phyloP scores from a whole-genome alignment of 2,888 invertebrate species.

The Macrosiphum euphorbiae region DNA sequence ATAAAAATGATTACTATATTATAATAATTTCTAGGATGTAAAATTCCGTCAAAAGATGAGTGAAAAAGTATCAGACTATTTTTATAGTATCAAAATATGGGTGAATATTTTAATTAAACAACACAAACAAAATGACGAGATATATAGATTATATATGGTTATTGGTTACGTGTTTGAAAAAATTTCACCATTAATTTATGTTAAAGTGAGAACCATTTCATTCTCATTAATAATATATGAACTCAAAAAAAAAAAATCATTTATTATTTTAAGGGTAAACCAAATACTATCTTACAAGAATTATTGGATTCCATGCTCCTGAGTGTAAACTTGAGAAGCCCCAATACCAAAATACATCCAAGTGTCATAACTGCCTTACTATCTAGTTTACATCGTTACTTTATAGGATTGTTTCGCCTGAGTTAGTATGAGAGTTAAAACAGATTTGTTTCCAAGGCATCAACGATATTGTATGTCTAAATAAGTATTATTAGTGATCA shows the following conservation, averaged over 20 bases:
- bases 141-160: constrained; percentile 67
- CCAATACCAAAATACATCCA: constrained; percentile 71
- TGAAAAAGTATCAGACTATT: constrained; percentile 67
- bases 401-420: constrained; percentile 73
- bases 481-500: not conserved
- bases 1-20: not conserved
- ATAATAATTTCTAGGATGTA: constrained; percentile 67
- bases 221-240: not conserved
- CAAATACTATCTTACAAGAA: constrained; percentile 72
- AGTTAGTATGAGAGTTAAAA: constrained; percentile 71
- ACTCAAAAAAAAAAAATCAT: not conserved
- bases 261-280: constrained; percentile 67
- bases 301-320: constrained; percentile 73
- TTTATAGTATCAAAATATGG: constrained; percentile 68
- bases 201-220: constrained; percentile 67
- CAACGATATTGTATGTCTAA: not conserved
- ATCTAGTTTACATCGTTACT: constrained; percentile 73
- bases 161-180: constrained; percentile 68
- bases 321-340: constrained; percentile 71
- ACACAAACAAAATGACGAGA: constrained; percentile 67
- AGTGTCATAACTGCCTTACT: constrained; percentile 72
- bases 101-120: constrained; percentile 67
- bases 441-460: not conserved
- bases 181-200: constrained; percentile 68
- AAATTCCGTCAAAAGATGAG: constrained; percentile 67